Evolutionary conservation across 2,888 invertebrate species (phyloP).

Genomic region (Callimorpha dominula): DNA sequence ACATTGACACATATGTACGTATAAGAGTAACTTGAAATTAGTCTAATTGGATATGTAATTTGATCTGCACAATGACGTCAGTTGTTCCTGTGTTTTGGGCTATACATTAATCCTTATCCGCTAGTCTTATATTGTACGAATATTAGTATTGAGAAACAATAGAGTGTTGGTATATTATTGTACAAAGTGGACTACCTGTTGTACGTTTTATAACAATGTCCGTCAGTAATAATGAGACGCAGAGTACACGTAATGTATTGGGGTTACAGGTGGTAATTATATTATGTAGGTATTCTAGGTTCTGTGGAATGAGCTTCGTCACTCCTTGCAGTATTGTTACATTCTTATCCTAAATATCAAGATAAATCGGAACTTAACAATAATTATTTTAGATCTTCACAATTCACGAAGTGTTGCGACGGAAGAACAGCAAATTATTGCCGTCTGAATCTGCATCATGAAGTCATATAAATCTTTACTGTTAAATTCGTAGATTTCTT

Average conservation of each 20-base stretch:
- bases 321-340: neutral
- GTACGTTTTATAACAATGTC: constrained; percentile 33
- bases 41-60: constrained; percentile 7
- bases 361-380: neutral
- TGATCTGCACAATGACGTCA: constrained; percentile 6
- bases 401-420: no score
- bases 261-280: neutral
- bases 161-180: constrained; percentile 35
- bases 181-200: constrained; percentile 26
- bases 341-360: neutral
- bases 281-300: neutral
- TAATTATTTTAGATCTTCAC: no score
- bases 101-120: constrained; percentile 39
- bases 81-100: constrained; percentile 20
- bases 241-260: neutral
- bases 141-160: constrained; percentile 49
- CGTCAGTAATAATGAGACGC: constrained; percentile 31
- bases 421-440: no score
- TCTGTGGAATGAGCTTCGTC: neutral
- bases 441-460: no score
- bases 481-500: no score
- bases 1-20: neutral
- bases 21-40: neutral
- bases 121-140: constrained; percentile 28
- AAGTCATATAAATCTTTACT: no score